These are phyloP conservation scores for Aleiodes leptofemur DNA, from an alignment of 2,888 invertebrate genomes.

Conservation along the genomic window DNA sequence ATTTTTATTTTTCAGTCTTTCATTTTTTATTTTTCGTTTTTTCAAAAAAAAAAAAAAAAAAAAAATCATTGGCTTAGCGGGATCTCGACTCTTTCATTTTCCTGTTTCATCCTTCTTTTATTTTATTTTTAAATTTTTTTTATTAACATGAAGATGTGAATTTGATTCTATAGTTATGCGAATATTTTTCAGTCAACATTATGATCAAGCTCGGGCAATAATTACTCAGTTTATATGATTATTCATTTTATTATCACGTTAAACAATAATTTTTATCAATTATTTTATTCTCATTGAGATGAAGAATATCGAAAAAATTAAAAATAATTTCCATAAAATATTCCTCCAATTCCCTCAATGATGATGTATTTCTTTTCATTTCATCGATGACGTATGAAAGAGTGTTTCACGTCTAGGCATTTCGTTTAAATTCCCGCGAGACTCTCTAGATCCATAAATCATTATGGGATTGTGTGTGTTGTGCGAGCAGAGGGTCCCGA, in stretches of 20 bases:
- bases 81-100: neutral
- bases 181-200: conserved; percentile 24
- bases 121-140: conserved; percentile 8
- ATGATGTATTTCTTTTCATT: conserved; percentile 48
- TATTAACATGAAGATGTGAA: conserved; percentile 16
- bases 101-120: neutral
- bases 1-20: conserved; percentile 38
- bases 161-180: conserved; percentile 18
- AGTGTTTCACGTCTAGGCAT: conserved; percentile 39
- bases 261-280: conserved; percentile 15
- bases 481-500: neutral
- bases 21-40: neutral
- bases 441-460: conserved; percentile 46
- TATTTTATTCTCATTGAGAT: conserved; percentile 12
- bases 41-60: too few relatives aligned
- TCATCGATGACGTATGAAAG: conserved; percentile 46
- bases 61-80: conserved; percentile 10
- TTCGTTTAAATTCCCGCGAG: conserved; percentile 40
- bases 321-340: neutral
- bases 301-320: neutral
- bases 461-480: conserved; percentile 39
- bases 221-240: conserved; percentile 22
- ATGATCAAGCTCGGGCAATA: neutral
- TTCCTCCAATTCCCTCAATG: conserved; percentile 37
- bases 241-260: conserved; percentile 27